Evolutionary conservation across 2,797 vertebrate species (phyloP).

Genomic region (Phoeniculus purpureus): DNA sequence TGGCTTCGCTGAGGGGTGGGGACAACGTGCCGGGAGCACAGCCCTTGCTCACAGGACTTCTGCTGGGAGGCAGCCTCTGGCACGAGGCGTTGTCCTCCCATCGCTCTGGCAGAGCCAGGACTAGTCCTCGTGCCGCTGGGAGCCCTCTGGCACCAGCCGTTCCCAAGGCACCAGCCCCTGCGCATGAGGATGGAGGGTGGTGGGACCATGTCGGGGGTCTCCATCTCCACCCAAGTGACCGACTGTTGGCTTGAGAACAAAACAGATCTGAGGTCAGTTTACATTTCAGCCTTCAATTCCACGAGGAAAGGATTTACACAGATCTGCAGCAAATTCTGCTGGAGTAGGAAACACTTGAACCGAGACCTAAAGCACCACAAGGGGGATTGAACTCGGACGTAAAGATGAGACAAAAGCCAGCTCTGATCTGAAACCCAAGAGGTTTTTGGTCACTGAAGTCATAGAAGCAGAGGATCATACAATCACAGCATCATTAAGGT

Average conservation of each 20-base stretch:
- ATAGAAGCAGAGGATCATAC: too few species aligned
- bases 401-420: not conserved
- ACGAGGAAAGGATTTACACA: not conserved
- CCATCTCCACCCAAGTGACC: fast-evolving
- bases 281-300: not conserved
- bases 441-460: constrained; percentile 21
- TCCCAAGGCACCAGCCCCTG: not conserved
- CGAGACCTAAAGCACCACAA: not conserved
- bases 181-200: fast-evolving
- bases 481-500: too few species aligned
- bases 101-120: too few species aligned
- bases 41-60: not conserved
- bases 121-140: not conserved
- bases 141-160: not conserved
- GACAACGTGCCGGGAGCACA: not conserved
- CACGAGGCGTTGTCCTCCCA: too few species aligned
- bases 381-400: not conserved
- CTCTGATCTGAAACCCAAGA: constrained; percentile 32
- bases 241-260: not conserved
- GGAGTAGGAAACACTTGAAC: not conserved
- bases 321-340: constrained; percentile 39
- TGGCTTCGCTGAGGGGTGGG: not conserved
- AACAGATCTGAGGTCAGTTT: not conserved
- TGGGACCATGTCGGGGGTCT: not conserved
- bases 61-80: constrained; percentile 31